These are phyloP conservation scores for Nettapus auritus DNA, from an alignment of 2,113 vertebrate species.

Conservation along the genomic window DNA sequence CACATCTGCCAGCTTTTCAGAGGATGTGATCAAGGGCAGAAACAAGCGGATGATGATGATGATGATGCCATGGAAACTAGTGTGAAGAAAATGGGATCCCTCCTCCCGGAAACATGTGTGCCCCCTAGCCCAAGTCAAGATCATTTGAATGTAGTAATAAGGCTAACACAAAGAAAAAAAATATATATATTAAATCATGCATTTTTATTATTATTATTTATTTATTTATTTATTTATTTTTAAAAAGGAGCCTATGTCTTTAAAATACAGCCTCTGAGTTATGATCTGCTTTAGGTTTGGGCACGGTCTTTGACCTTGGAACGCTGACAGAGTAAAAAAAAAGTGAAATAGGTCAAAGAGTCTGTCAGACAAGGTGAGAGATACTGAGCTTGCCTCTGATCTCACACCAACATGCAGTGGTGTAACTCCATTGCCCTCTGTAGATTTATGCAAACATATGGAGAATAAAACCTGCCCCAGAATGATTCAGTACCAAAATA, in stretches of 20 bases:
- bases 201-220: no score
- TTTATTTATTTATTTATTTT: no score
- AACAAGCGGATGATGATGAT: constrained; percentile 18
- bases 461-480: constrained; percentile 48
- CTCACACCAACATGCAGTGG: constrained; percentile 39
- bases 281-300: constrained; percentile 33
- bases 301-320: constrained; percentile 47
- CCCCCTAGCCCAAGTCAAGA: constrained; percentile 5
- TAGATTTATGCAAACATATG: constrained; percentile 68
- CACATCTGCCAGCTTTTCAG: constrained; percentile 69
- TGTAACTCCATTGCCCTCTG: constrained; percentile 65
- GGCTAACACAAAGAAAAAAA: background rate
- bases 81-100: constrained; percentile 45
- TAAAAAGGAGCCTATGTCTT: background rate
- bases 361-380: constrained; percentile 64
- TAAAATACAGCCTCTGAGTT: constrained; percentile 28
- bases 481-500: constrained; percentile 49
- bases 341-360: constrained; percentile 57
- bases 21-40: constrained; percentile 63
- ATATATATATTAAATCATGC: background rate
- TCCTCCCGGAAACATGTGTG: background rate
- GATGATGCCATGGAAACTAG: constrained; percentile 32
- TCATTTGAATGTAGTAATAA: background rate
- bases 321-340: constrained; percentile 28
- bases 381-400: constrained; percentile 52